Percentiles rank a stretch among this genome's conserved stretches.
phyloP scores from a whole-genome alignment of 2,797 vertebrate genomes.

The Petrocephalus schoutedeni region DNA sequence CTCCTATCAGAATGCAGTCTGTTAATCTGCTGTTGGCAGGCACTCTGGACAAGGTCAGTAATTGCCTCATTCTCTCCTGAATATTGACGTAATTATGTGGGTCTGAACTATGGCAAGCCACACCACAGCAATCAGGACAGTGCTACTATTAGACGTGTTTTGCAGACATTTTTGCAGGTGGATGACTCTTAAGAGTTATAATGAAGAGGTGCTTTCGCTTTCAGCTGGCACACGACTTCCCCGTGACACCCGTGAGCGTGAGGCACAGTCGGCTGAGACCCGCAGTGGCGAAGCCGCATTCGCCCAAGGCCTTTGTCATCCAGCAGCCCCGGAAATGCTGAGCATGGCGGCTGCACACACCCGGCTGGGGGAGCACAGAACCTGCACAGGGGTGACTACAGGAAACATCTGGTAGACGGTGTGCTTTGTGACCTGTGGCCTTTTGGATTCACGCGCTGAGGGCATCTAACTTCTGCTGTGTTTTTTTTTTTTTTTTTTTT shows the following conservation, averaged over 20 bases:
- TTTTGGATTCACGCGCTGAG: too few relatives aligned
- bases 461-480: too few relatives aligned
- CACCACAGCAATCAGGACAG: background rate
- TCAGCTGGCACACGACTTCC: slow-evolving; percentile 79
- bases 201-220: slow-evolving; percentile 28
- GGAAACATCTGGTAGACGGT: background rate
- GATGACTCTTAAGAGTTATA: background rate
- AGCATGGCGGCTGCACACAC: slow-evolving; percentile 27
- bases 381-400: background rate
- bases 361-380: background rate
- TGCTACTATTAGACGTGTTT: background rate
- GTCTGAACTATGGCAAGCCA: background rate
- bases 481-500: background rate
- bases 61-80: background rate
- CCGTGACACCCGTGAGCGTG: slow-evolving; percentile 71
- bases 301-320: slow-evolving; percentile 69
- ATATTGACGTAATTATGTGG: background rate
- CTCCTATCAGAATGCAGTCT: slow-evolving; percentile 68
- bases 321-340: slow-evolving; percentile 89
- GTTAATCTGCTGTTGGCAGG: slow-evolving; percentile 65
- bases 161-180: background rate
- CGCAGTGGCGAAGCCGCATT: slow-evolving; percentile 71
- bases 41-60: slow-evolving; percentile 75
- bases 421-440: background rate
- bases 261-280: slow-evolving; percentile 77